Evolutionary conservation across 2,113 vertebrate genomes (phyloP), one percentile per base, ranked within the genome.

Genomic region (Elephantulus edwardii): DNA sequence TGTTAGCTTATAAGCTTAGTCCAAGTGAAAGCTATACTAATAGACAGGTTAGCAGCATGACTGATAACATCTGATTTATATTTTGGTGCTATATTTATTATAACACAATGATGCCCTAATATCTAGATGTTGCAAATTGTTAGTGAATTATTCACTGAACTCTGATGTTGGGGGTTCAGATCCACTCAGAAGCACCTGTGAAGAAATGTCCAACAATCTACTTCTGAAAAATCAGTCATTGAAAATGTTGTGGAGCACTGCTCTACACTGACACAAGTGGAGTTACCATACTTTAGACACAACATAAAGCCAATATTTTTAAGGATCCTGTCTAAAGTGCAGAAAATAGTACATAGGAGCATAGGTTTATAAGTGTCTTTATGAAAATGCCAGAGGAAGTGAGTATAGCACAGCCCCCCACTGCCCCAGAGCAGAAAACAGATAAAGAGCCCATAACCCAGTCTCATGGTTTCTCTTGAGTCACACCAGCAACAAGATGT

Each of bases 21-120:
- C 24, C 44, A 78, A 81, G n/a, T 62, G 0, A 8, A 38, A 28
- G 10, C 62, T 40, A 30, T 24, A 12, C 13, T 38, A 54, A 68
- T n/a, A n/a, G n/a, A n/a, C n/a, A n/a, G n/a, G n/a, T n/a, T n/a
- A n/a, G 5, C 35, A 19, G 33, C 5, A 17, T 80, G 58, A 7
- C 7, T 83, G 64, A 62, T 38, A 78, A 3, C 40, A 68, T 90
- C 83, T 88, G 38, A 56, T 91, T 92, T 88, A 4, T 35, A 54
- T 85, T 70, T 42, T 3, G 82, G 10, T 71, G 17, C 9, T 70
- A 9, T 64, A 44, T 72, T 79, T 56, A 66, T 87, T 90, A n/a
- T 68, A 38, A 88, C 56, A 60, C 44, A 56, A 16, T 46, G 6
- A n/a, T 80, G 12, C 11, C 30, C 6, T 62, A 30, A 11, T 62